Conservation (phyloP, 2,797 vertebrate genomes). For the Varecia variegata region DNA sequence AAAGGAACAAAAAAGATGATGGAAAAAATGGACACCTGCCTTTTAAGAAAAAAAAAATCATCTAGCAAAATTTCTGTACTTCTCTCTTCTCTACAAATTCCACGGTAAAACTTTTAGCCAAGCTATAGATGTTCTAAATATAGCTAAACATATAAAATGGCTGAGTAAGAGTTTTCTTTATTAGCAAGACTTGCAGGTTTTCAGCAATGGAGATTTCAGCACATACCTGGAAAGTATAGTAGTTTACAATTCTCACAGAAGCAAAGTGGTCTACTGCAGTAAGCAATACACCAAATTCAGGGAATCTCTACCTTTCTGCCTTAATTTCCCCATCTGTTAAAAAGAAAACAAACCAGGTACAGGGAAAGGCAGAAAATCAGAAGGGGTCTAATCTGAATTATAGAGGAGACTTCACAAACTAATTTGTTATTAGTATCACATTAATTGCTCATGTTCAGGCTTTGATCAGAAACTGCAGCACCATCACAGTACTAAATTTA, state of each 20-base stretch:
- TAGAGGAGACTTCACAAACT: neutral
- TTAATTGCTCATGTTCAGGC: neutral
- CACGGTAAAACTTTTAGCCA: constrained; percentile 4
- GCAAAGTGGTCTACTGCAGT: constrained; percentile 56
- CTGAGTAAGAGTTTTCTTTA: constrained; percentile 34
- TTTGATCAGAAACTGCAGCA: constrained; percentile 21
- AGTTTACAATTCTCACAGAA: constrained; percentile 60
- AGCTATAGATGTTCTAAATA: neutral
- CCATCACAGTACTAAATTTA: neutral
- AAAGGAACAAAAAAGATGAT: neutral
- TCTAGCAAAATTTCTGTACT: constrained; percentile 32
- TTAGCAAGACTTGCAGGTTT: constrained; percentile 42
- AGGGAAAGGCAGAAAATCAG: constrained; percentile 54
- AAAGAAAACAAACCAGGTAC: constrained; percentile 48
- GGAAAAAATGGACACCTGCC: neutral
- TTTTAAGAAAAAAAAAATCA: neutral
- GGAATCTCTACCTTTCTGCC: constrained; percentile 38
- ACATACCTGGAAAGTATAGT: constrained; percentile 51
- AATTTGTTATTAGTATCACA: neutral
- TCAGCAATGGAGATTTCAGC: constrained; percentile 37
- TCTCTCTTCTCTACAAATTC: constrained; percentile 27
- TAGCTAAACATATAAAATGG: neutral
- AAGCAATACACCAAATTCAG: constrained; percentile 61
- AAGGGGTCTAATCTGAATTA: constrained; percentile 46
- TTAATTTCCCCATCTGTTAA: constrained; percentile 63